phyloP scores from a whole-genome alignment of 2,888 invertebrate genomes.

The Abscondita cerata region DNA sequence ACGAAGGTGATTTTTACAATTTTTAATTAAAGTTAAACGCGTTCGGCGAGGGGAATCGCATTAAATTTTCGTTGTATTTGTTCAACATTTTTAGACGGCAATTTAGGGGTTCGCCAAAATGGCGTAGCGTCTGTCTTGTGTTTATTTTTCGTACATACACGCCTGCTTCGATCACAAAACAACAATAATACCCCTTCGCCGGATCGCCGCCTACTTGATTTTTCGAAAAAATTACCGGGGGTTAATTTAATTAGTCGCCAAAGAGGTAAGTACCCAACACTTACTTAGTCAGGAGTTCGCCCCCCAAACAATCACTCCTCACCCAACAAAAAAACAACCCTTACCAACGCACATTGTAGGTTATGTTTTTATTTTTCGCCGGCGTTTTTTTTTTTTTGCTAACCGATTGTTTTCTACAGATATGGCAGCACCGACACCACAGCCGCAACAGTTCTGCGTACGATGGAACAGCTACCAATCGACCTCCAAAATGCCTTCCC shows the following conservation, averaged over 20 bases:
- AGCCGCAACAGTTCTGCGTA: constrained; percentile 75
- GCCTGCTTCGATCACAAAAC: constrained; percentile 17
- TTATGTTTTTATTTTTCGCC: constrained; percentile 48
- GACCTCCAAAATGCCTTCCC: constrained; percentile 79
- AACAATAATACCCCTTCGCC: constrained; percentile 8
- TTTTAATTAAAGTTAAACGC: constrained; percentile 21
- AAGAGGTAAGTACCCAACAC: constrained; percentile 3
- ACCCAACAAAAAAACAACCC: too few relatives aligned
- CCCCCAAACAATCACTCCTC: too few relatives aligned
- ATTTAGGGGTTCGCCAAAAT: constrained; percentile 59
- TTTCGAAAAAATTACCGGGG: background rate
- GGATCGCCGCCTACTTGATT: constrained; percentile 6
- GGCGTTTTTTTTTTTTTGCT: constrained; percentile 20
- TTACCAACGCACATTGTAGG: constrained; percentile 40
- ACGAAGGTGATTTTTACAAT: constrained; percentile 43
- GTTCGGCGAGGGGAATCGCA: constrained; percentile 13
- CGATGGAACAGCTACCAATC: constrained; percentile 85
- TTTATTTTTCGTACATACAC: constrained; percentile 24
- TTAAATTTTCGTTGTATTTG: constrained; percentile 52
- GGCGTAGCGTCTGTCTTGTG: constrained; percentile 54
- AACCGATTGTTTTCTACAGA: background rate
- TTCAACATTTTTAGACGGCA: constrained; percentile 54
- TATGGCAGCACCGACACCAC: constrained; percentile 43
- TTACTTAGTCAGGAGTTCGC: too few relatives aligned
- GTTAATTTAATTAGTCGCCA: background rate